Base-by-base conservation (phyloP, 1,140 invertebrate species). In the Bombus sibiricus region DNA sequence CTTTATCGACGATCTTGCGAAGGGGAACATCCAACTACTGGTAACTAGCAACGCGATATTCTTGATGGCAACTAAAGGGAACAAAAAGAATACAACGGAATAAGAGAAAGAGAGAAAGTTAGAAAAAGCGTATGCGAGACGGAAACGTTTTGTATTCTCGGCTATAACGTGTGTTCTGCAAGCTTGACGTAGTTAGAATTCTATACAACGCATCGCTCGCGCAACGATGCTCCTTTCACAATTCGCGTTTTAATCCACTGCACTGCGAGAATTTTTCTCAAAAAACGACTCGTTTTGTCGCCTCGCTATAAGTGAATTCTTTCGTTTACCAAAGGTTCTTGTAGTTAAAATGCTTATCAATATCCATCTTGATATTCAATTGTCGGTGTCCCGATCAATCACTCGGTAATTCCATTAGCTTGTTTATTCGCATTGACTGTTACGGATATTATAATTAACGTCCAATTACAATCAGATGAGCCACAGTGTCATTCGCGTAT, bases 171-270 rank as follows among this genome's bases (percentile, higher is more conserved):
- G 32, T 25, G 59, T 76, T 4, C 72, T 37, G 39, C 18, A 32
- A 81, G 47, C 71, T 81, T 76, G 59, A 76, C 72, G 81, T 75
- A 83, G 74, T 83, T 76, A 83, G 62, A 64, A 83, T 83, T 53
- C 72, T 73, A 37, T 64, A 47, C 10, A 57, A 73, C 6, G 32
- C 32, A 76, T 83, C 34, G 34, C 37, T 22, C 1, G 28, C 8
- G 0, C 12, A 18, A 72, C 37, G 57, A 81, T 32, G 32, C 47
- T 15, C 1, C 6, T 59, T 59, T 34, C 9, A 71, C 68, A 13
- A 71, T 62, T 62, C 4, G 2, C 62, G 13, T 32, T 15, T 34
- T 34, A 22, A 32, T 32, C 15, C 32, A 9, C 3, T 66, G 64
- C n/a, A 32, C 2, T 15, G 64, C 0, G n/a, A 66, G n/a, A 18